Conservation (phyloP, 2,113 vertebrate species). For the Aramus guarauna region DNA sequence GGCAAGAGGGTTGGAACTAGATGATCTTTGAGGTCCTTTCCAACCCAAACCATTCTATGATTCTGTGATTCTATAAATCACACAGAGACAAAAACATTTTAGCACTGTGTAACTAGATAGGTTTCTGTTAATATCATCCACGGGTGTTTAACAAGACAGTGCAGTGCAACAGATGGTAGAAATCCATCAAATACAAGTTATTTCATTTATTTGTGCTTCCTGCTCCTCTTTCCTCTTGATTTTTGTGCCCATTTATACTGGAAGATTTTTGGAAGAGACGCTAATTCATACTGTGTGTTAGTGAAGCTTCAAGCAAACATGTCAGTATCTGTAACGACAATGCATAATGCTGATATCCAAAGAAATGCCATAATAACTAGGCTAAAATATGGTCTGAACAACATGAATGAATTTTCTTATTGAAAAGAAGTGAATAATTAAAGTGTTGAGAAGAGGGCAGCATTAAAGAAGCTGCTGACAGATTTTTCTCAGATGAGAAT, state of each 20-base stretch:
- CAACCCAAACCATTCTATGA: too few species aligned
- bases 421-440: slow-evolving; percentile 10
- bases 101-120: neutral
- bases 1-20: too few species aligned
- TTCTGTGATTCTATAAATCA: too few species aligned
- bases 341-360: neutral
- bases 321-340: neutral
- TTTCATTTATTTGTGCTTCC: neutral
- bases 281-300: neutral
- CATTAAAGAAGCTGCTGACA: neutral
- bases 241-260: neutral
- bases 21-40: too few species aligned
- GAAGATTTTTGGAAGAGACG: neutral
- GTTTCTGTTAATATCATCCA: neutral
- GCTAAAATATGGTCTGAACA: neutral
- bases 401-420: slow-evolving; percentile 4
- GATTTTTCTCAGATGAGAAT: neutral
- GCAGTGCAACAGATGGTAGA: neutral
- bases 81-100: neutral
- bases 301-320: neutral
- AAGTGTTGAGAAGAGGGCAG: neutral
- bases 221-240: neutral
- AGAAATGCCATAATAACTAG: neutral
- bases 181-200: neutral
- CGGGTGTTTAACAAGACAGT: neutral